A percentile compares a stretch with the other conserved stretches of the same genome.
Evolutionary conservation across 2,113 vertebrate species (phyloP).

Genomic region (Talpa occidentalis): DNA sequence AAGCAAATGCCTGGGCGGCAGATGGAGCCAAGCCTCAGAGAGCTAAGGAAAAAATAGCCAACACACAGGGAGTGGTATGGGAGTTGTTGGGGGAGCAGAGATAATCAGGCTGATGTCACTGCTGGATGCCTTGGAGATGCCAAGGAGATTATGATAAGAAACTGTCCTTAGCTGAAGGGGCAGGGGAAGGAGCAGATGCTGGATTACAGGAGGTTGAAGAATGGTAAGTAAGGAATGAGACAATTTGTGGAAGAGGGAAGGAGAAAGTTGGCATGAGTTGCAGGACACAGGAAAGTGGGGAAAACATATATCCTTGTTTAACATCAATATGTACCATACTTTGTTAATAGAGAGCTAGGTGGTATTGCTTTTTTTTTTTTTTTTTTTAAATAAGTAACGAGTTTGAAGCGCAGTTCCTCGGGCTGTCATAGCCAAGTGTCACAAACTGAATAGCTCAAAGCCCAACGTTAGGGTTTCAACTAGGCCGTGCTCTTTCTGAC

Average conservation of each 20-base stretch:
- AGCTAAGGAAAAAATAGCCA: neutral
- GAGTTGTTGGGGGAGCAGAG: neutral
- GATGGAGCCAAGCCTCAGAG: neutral
- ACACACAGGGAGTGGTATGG: neutral
- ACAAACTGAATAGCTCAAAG: neutral
- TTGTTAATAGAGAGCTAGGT: neutral
- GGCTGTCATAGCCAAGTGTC: neutral
- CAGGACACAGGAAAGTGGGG: rapidly evolving
- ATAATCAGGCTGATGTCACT: neutral
- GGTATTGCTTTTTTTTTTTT: neutral
- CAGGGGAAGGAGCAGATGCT: rapidly evolving
- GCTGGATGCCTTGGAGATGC: neutral
- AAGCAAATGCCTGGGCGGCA: neutral
- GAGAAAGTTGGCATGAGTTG: neutral
- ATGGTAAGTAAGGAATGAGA: neutral
- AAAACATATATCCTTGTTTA: neutral
- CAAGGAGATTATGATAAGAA: neutral
- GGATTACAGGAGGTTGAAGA: too few species aligned
- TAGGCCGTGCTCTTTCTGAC: neutral
- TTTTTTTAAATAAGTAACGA: neutral
- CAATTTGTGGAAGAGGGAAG: neutral
- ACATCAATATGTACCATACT: neutral
- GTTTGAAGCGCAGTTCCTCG: neutral
- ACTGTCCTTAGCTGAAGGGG: neutral
- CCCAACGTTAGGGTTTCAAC: neutral